Evolutionary conservation across 2,888 invertebrate genomes (phyloP).

Genomic region (Drosophila kanekoi): DNA sequence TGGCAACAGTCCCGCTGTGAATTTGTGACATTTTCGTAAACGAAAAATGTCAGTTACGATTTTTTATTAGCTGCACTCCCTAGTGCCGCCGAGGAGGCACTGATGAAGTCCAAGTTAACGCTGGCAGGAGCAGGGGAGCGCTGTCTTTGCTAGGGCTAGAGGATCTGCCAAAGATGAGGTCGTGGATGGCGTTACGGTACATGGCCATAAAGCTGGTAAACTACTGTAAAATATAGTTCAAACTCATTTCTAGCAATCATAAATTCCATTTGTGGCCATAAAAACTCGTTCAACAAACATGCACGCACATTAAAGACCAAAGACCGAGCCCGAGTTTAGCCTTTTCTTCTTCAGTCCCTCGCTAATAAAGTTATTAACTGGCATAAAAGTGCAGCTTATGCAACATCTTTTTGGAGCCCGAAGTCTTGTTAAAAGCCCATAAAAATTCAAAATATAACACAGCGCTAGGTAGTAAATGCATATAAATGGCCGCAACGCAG

Average conservation of each 20-base stretch:
- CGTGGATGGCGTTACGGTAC: constrained; percentile 70
- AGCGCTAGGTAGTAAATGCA: constrained; percentile 69
- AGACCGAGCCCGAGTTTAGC: constrained; percentile 23
- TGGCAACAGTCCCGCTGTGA: constrained; percentile 84
- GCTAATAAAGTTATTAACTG: constrained; percentile 78
- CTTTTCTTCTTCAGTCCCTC: constrained; percentile 13
- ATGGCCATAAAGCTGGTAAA: constrained; percentile 69
- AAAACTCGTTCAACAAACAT: constrained; percentile 66
- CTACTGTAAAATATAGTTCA: constrained; percentile 81
- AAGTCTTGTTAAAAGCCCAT: constrained; percentile 74
- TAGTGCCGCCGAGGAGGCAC: constrained; percentile 6
- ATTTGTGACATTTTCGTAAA: constrained; percentile 85
- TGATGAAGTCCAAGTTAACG: constrained; percentile 15
- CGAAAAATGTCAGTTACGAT: constrained; percentile 84
- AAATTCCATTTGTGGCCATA: constrained; percentile 67
- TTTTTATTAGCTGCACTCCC: constrained; percentile 77
- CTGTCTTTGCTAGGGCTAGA: constrained; percentile 49
- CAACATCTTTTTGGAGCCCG: constrained; percentile 41
- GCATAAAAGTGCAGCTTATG: constrained; percentile 68
- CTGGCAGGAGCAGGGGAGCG: constrained; percentile 9
- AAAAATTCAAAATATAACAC: constrained; percentile 72
- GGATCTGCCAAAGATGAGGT: constrained; percentile 37
- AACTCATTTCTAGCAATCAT: constrained; percentile 71
- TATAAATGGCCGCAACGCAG: constrained; percentile 62
- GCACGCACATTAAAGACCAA: constrained; percentile 42